Evolutionary conservation across 2,797 vertebrate species (phyloP), one percentile per base, ranked within the genome.

Genomic region (Mus minutoides): DNA sequence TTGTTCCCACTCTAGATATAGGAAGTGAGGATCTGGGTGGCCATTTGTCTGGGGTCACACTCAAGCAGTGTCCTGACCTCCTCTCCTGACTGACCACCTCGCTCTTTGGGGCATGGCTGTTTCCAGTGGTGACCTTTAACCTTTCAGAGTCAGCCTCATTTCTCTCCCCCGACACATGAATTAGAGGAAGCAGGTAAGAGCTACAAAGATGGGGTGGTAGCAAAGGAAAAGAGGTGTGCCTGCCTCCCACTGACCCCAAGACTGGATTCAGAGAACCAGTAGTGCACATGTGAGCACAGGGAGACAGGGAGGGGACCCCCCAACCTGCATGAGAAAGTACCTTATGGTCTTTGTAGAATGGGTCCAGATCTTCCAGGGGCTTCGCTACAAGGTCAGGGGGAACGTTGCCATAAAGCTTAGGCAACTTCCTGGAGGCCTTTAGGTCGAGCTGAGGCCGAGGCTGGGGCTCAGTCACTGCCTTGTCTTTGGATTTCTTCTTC

Each of bases 281-380:
- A 56, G 60, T 49, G 26, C 31, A 29, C 3, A 29, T 64, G 46
- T 9, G 67, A 24, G 24, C 5, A 46, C 60, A 71, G 13, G 19
- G 49, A 13, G 13, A n/a, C 60, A 64, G 13, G 19, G 49, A 16
- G 13, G 84, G 73, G 52, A 40, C 11, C 6, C 3, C 11, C n/a
- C 6, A 2, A 2, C 0, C 6, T 40, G 16, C 64, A 19, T 37
- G 78, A 0, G 6, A 34, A 52, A 21, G 82, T 97, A 99, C 99
- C 99, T 99, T 99, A 93, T 99, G 98, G 97, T 98, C 99, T 98
- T 97, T 99, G 98, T 99, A 99, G 98, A 99, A 99, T 0, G 99
- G 99, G 98, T 99, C 99, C 22, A 99, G 97, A 97, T 99, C 99
- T 95, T 99, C 99, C 98, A 99, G 98, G 0, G 99, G 99, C 89